Percentiles rank a stretch among this genome's conserved stretches.
These are phyloP conservation scores for Mastomys natalensis DNA, from an alignment of 2,113 vertebrate species.

Conservation along the genomic window DNA sequence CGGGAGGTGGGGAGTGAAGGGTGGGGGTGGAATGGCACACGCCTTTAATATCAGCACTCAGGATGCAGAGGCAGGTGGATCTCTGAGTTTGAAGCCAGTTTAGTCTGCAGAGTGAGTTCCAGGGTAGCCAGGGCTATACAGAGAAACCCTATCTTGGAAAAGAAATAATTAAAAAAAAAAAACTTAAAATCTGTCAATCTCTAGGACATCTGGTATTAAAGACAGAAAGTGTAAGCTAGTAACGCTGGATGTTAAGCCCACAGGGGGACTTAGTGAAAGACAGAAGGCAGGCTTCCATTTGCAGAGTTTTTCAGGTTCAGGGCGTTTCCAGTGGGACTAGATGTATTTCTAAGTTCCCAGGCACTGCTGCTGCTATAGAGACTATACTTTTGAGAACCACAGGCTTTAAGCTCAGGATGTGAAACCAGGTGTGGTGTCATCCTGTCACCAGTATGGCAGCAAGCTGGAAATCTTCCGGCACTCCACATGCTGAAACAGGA, in stretches of 20 bases:
- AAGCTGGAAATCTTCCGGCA: neutral
- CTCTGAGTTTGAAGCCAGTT: neutral
- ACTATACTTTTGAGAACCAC: neutral
- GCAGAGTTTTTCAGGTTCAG: neutral
- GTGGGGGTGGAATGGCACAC: neutral
- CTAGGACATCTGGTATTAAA: neutral
- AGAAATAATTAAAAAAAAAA: neutral
- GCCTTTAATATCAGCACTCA: neutral
- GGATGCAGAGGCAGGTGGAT: neutral
- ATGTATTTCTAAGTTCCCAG: neutral
- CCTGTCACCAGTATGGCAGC: neutral
- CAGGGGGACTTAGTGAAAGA: neutral
- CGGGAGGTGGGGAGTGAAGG: too few relatives aligned
- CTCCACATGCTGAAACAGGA: neutral
- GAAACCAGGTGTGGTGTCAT: neutral
- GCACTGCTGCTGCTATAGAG: neutral
- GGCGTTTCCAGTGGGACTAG: neutral
- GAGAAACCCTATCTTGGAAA: neutral
- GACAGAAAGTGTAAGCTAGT: neutral
- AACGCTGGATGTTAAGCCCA: too few relatives aligned
- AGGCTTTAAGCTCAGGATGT: neutral
- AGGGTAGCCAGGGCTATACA: neutral
- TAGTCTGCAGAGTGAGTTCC: neutral
- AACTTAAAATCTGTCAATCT: neutral
- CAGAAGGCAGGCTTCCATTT: too few relatives aligned